These are phyloP conservation scores for Zoanthus sansibaricus DNA, from an alignment of 92 coral and sea anemone species.

Conservation along the genomic window DNA sequence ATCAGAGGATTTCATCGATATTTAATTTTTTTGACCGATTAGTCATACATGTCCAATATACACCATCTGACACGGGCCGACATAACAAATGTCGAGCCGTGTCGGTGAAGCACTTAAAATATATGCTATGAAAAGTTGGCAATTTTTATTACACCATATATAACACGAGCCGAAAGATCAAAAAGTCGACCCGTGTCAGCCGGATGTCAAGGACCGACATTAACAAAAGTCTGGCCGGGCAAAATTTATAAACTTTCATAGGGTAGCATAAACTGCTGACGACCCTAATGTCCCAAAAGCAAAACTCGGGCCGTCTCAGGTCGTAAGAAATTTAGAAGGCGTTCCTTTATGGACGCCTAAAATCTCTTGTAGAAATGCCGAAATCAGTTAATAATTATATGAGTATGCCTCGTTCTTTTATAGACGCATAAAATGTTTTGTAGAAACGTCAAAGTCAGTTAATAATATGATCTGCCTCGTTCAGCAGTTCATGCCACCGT, in stretches of 20 bases:
- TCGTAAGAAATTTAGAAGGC: too few relatives aligned
- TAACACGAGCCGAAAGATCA: not conserved
- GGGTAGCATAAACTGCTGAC: not conserved
- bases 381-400: too few relatives aligned
- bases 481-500: too few relatives aligned
- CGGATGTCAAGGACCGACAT: not conserved
- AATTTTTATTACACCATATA: not conserved
- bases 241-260: not conserved
- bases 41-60: not conserved
- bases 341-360: too few relatives aligned
- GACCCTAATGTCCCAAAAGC: not conserved
- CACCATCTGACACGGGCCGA: not conserved
- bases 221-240: not conserved
- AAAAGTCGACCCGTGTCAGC: not conserved
- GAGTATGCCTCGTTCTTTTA: too few relatives aligned
- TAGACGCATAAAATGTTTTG: too few relatives aligned
- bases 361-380: too few relatives aligned
- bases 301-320: too few relatives aligned
- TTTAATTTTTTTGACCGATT: not conserved
- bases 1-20: too few relatives aligned
- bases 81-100: not conserved
- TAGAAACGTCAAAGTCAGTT: too few relatives aligned
- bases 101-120: not conserved
- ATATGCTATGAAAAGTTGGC: slow-evolving; percentile 1
- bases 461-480: too few relatives aligned